Evolutionary conservation across 1,140 invertebrate genomes (phyloP), one percentile per base, ranked within the genome.

Genomic region (Nymphalis io): DNA sequence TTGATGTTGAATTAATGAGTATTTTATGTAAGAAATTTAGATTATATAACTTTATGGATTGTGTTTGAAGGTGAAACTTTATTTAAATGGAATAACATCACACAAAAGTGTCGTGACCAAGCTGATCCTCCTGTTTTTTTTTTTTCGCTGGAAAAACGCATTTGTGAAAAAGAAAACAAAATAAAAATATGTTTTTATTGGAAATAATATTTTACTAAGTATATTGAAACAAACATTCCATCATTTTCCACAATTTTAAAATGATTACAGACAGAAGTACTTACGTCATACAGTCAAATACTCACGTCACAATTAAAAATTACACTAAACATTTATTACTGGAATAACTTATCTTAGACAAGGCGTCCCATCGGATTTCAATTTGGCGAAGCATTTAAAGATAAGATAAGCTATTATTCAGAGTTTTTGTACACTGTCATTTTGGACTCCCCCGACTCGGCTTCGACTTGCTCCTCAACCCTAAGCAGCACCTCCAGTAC

Each of bases 401-500:
- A 1, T 12, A n/a, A n/a, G 10, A 21, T 2, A 21, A 23, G 21
- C 15, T 55, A 13, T 27, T 46, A 20, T 55, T 51, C 6, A 12
- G 48, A 33, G 27, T 33, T 70, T 12, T 78, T 71, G 21, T 72
- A 78, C n/a, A 71, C 63, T 3, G 51, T 68, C 15, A 65, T 63
- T 21, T 84, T 85, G n/a, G 73, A 73, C 5, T 82, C 78, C 0
- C 55, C 62, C 13, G 61, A 51, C 15, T 81, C 80, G 8, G 42
- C 67, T 8, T 88, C 83, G 48, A 69, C 77, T n/a, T 89, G 83
- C 10, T 87, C 87, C 38, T 91, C 89, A 0, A 75, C 74, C 33
- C 75, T 76, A n/a, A 91, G 70, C 1, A 91, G 72, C 0, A 73
- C 77, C n/a, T 91, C 87, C 46, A 91, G 64, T 0, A 87, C 81